Conservation (phyloP, 2,113 vertebrate genomes). For the human (Homo sapiens) region DNA sequence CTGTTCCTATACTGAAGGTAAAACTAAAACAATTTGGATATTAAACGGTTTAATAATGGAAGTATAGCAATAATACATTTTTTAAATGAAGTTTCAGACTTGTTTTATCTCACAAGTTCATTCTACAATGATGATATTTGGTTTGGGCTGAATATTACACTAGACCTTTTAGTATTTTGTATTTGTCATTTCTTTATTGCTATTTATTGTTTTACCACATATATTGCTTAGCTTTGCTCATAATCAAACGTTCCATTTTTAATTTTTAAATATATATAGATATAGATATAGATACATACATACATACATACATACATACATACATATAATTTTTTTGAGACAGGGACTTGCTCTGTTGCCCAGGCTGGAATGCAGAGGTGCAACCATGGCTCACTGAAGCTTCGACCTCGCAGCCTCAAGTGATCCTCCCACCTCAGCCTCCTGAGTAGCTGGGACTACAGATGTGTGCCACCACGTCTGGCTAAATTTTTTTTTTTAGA, state of each 20-base stretch:
- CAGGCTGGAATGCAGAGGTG: neutral
- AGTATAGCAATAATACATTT: neutral
- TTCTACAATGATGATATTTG: neutral
- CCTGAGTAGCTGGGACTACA: neutral
- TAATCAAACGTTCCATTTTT: neutral
- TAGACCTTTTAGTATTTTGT: neutral
- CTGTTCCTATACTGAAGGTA: neutral
- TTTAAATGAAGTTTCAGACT: neutral
- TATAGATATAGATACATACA: too few relatives aligned
- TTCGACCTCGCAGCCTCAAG: neutral
- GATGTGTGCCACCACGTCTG: neutral
- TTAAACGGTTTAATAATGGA: neutral
- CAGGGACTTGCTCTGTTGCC: neutral
- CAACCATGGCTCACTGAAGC: neutral
- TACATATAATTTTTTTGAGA: neutral
- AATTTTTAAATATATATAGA: too few relatives aligned
- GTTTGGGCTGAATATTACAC: neutral
- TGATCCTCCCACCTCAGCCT: neutral
- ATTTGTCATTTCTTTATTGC: neutral
- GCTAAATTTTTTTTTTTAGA: neutral
- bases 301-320: too few relatives aligned
- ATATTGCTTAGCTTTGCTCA: neutral
- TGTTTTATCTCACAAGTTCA: neutral
- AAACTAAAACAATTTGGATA: neutral
- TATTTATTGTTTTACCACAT: neutral